Evolutionary conservation across 2,888 invertebrate genomes (phyloP).

Genomic region (Calameuta filiformis): DNA sequence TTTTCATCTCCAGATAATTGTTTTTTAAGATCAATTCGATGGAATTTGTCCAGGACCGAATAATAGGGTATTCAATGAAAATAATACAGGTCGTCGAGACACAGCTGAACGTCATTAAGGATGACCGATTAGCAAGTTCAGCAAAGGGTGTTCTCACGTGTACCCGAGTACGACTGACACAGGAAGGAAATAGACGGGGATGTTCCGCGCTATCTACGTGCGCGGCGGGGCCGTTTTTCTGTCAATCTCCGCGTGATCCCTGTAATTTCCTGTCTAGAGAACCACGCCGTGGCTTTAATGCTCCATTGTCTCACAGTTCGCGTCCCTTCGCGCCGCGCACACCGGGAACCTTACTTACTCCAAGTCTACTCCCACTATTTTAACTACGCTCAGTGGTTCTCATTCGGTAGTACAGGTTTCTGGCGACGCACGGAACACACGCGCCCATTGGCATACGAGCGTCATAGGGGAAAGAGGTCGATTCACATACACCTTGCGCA

Average conservation of each 20-base stretch:
- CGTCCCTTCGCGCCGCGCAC: constrained; percentile 19
- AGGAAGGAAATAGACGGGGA: constrained; percentile 35
- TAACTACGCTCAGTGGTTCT: constrained; percentile 56
- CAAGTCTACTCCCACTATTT: constrained; percentile 58
- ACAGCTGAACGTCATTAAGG: neutral
- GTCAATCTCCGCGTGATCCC: constrained; percentile 65
- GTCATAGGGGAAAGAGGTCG: constrained; percentile 17
- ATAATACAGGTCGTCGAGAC: neutral
- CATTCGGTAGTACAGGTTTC: constrained; percentile 30
- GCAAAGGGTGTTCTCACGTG: constrained; percentile 46
- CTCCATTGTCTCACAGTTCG: constrained; percentile 61
- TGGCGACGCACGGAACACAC: neutral
- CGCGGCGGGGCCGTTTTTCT: constrained; percentile 60
- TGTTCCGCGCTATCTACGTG: constrained; percentile 48
- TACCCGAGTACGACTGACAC: constrained; percentile 24
- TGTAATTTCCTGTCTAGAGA: constrained; percentile 66
- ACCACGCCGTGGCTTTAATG: constrained; percentile 63
- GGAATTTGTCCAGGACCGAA: neutral
- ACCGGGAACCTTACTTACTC: constrained; percentile 40
- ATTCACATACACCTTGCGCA: constrained; percentile 13
- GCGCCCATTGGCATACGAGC: neutral
- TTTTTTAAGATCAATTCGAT: neutral
- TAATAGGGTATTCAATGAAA: neutral
- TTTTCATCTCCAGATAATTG: neutral
- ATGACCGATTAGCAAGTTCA: neutral